Evolutionary conservation across 2,113 vertebrate species (phyloP), one percentile per base, ranked within the genome.

Genomic region (Guaruba guarouba): DNA sequence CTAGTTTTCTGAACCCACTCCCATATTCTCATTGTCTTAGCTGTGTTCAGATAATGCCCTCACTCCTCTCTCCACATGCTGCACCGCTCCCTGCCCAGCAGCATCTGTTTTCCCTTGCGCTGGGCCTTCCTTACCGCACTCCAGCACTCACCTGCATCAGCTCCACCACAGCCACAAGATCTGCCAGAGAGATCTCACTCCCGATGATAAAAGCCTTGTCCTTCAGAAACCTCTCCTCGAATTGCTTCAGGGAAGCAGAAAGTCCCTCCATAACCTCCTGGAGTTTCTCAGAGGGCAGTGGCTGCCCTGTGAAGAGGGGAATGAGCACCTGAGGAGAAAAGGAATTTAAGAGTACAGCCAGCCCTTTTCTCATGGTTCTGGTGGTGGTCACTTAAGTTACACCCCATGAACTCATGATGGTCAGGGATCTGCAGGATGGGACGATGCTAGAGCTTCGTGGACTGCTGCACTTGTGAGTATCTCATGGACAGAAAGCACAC

Each of bases 141-240:
- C 46, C 43, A 33, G 17, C 33, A 62, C 78, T 80, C 95, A 99
- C 99, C 98, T 99, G 99, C 98, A 99, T 99, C 88, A 99, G 88
- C 92, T 99, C 99, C 6, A 98, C 98, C 44, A 99, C 31, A 24
- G 99, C 99, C 71, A 99, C 98, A 91, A 99, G 91, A 44, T 99
- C 99, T 1, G 99, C 99, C 97, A 99, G 82, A 52, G 99, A 99
- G 91, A 99, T 97, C 82, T 98, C 93, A 2, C 97, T 87, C 13
- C 99, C 99, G 0, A 93, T 41, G 17, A 99, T 98, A 96, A 99
- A 99, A 31, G 96, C 94, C 63, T 98, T 98, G 95, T 98, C 96
- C 95, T 98, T 98, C 59, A 99, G 98, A 95, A 99, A 99, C 18
- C 98, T 98, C 66, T 98, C 96, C 84, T 99, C 98, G 19, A 99